Conservation (phyloP, 2,113 vertebrate species). For the Dunckerocampus dactyliophorus region DNA sequence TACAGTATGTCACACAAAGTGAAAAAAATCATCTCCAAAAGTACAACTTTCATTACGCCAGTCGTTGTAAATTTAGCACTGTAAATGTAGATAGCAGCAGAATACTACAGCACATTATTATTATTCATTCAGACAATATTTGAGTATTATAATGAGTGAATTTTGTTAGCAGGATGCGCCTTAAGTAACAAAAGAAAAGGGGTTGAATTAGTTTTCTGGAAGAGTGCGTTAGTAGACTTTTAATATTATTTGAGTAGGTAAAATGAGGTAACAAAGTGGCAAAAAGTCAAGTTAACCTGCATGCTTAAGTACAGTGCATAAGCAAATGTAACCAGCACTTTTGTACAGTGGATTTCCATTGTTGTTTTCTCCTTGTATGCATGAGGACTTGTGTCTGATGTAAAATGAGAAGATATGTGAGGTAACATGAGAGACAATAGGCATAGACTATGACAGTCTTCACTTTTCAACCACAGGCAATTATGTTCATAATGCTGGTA, state of each 20-base stretch:
- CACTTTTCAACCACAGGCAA: slow-evolving; percentile 56
- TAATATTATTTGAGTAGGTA: neutral
- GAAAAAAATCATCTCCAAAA: neutral
- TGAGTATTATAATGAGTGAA: slow-evolving; percentile 1
- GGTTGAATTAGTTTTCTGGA: neutral
- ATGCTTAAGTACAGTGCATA: neutral
- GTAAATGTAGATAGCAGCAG: slow-evolving; percentile 4
- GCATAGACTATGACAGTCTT: slow-evolving; percentile 41
- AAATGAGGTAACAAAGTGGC: too few species aligned
- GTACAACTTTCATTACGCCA: neutral
- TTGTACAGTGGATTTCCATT: slow-evolving; percentile 10
- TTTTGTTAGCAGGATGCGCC: slow-evolving; percentile 4
- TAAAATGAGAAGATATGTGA: slow-evolving; percentile 50
- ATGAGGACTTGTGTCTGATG: slow-evolving; percentile 31
- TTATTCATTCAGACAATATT: slow-evolving; percentile 12
- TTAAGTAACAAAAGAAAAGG: neutral
- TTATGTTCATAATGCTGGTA: slow-evolving; percentile 61
- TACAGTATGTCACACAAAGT: neutral
- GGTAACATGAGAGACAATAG: slow-evolving; percentile 51
- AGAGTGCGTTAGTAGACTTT: neutral
- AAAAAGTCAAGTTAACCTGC: too few species aligned
- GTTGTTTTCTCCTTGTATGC: slow-evolving; percentile 18
- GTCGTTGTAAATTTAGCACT: slow-evolving; percentile 2
- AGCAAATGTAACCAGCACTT: neutral
- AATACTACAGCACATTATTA: neutral